Base-by-base conservation (phyloP, 2,888 invertebrate species). In the Sesia apiformis region DNA sequence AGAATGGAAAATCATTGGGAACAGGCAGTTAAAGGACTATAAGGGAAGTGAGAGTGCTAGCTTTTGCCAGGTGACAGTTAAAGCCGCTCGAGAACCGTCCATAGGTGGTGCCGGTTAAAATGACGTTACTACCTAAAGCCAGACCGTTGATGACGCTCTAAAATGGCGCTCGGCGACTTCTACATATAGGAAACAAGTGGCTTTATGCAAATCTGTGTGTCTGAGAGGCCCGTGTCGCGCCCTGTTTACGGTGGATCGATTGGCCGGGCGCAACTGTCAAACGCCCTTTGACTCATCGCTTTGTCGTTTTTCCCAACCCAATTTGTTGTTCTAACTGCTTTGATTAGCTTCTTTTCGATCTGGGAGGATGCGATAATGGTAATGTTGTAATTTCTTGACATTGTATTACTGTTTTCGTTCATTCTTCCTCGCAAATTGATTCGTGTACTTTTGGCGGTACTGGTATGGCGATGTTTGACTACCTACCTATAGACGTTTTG, bases 201-300 rank as follows among this genome's bases (percentile, higher is more conserved):
- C 71, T 74, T 60, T 56, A 62, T 70, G 67, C 55, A 55, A 39
- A 49, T 39, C 41, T 52, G 54, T 49, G 49, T 54, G 42, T 52
- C 51, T 51, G 49, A 49, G 62, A 63, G 64, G 68, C 65, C 58
- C 58, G 68, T 70, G 76, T 75, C 78, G 78, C 76, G 74, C 77
- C 77, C 78, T 74, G 76, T 72, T 74, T 73, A 70, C 72, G 68
- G 63, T 67, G 74, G 69, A 90, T 91, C 90, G 91, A 90, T 90
- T 88, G 87, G 82, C 76, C 77, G 76, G 80, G 78, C 76, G 68
- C 78, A 77, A 74, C 82, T 84, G 85, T 85, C 86, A 84, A 81
- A 77, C 78, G 74, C 72, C 76, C 78, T 84, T 87, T 87, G 88
- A 88, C 83, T 87, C 88, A 87, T 85, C 84, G 75, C 70, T 68